Percentiles rank a stretch among this genome's conserved stretches.
Conservation (phyloP, 2,888 invertebrate genomes). For the Nemapogon koenigi region DNA sequence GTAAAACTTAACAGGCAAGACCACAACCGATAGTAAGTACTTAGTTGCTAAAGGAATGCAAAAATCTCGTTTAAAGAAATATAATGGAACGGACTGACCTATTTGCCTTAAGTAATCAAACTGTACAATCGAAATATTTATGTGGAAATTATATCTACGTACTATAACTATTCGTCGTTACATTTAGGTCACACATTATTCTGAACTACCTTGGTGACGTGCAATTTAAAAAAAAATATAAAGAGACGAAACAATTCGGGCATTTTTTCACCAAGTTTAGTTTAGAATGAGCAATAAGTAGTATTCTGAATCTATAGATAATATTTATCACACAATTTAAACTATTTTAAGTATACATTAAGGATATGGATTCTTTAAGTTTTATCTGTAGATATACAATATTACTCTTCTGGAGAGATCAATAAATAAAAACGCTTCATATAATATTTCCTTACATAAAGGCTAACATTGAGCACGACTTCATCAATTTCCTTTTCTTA, state of each 20-base stretch:
- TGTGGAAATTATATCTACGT: no score
- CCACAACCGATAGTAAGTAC: conserved; percentile 68
- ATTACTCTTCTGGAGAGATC: background rate
- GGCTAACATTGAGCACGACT: background rate
- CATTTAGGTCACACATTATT: no score
- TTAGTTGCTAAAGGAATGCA: conserved; percentile 61
- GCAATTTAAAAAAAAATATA: no score
- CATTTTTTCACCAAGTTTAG: no score
- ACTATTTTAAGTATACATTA: background rate
- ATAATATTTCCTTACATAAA: background rate
- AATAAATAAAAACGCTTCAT: background rate
- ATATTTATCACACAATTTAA: no score
- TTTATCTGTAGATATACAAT: background rate
- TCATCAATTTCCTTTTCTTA: no score
- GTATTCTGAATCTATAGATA: no score
- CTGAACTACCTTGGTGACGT: no score
- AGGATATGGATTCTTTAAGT: background rate
- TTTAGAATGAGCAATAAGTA: no score
- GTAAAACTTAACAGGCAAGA: conserved; percentile 66
- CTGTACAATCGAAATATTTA: no score
- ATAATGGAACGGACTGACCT: conserved; percentile 34
- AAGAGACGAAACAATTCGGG: no score
- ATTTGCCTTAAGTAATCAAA: background rate
- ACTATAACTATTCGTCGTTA: no score
- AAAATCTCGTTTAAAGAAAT: conserved; percentile 6